Conservation (phyloP, 1,140 invertebrate species). For the Latrodectus geometricus region DNA sequence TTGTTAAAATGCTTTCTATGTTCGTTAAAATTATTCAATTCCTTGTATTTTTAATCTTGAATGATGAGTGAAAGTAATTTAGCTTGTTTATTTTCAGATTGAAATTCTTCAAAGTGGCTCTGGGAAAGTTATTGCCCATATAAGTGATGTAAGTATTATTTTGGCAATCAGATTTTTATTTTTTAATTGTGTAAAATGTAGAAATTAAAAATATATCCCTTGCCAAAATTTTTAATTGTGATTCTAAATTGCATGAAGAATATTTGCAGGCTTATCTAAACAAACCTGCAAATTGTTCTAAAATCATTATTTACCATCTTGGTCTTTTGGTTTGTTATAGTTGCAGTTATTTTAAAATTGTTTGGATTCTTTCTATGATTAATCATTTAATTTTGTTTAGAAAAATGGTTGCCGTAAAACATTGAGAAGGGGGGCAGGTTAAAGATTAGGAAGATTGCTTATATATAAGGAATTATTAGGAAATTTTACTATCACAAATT, state of each 20-base stretch:
- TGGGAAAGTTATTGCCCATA: slow-evolving; percentile 22
- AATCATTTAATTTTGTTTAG: too few relatives aligned
- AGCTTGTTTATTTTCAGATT: background rate
- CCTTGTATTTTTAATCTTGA: too few relatives aligned
- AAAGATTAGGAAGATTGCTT: too few relatives aligned
- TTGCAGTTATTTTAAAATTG: background rate
- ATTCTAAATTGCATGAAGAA: too few relatives aligned
- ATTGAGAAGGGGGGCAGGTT: too few relatives aligned
- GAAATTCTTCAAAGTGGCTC: slow-evolving; percentile 34
- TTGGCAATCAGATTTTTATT: background rate
- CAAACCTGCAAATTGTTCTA: background rate
- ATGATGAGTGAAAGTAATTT: background rate
- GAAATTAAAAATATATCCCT: background rate
- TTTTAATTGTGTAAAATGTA: background rate
- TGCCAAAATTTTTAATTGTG: background rate
- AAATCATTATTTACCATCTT: background rate
- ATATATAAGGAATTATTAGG: too few relatives aligned
- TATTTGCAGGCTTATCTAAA: background rate
- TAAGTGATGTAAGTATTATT: slow-evolving; percentile 22
- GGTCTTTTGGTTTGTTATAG: background rate
- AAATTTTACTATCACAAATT: background rate
- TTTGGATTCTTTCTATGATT: too few relatives aligned
- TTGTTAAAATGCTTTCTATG: too few relatives aligned
- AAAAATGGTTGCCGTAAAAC: too few relatives aligned
- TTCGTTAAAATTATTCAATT: too few relatives aligned